Base-by-base conservation (phyloP, 1,140 invertebrate genomes). In the Heterodera schachtii region DNA sequence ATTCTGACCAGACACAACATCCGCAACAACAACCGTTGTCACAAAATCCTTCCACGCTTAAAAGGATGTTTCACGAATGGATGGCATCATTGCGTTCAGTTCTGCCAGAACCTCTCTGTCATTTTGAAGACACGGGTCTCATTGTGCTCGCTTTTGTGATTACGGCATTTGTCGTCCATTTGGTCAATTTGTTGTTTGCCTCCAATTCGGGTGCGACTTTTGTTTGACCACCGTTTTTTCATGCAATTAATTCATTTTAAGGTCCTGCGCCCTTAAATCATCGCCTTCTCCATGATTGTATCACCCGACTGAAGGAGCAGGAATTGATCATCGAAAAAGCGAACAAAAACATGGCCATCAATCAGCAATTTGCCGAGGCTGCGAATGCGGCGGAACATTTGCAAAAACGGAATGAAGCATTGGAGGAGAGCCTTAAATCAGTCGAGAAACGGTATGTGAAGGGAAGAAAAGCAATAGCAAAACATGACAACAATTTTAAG, bases 221-320 rank as follows among this genome's bases (percentile, higher is more conserved):
- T 47, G n/a, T n/a, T n/a, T n/a, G n/a, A n/a, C n/a, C n/a, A n/a
- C n/a, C n/a, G n/a, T n/a, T 43, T 41, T 66, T 47, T 80, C 3
- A 8, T 9, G 0, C 49, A 21, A 81, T 52, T 75, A 47, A n/a
- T 82, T 52, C 82, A 69, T 71, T 73, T n/a, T 7, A 3, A 82
- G 81, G 71, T 6, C 81, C 64, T 3, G 81, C 82, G 31, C 41
- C 67, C 52, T 47, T 82, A 8, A 80, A 82, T 19, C 69, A 82
- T 9, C 78, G 75, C 11, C 60, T 82, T 5, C 44, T 82, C 5
- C 81, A 82, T 64, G 81, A 82, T 60, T 82, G 81, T 47, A 82
- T 82, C 41, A 82, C 81, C 11, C 81, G 81, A 44, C 64, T 82
- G 46, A 82, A 82, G 64, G 81, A 82, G 60, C 81, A 82, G 73